A percentile compares a stretch with the other conserved stretches of the same genome.
Conservation (phyloP, 2,113 vertebrate genomes). For the rat (Rattus norvegicus) region GRCr8 NC_086020.1:240565001-240565500, state of each 20-base stretch:
- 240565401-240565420: constrained; percentile 17
- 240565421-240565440: constrained; percentile 34
- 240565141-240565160: constrained; percentile 54
- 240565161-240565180: constrained; percentile 59
- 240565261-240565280: constrained; percentile 53
- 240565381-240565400: constrained; percentile 29
- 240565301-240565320: not conserved
- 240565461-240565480: not conserved
- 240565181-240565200: constrained; percentile 51
- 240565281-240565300: constrained; percentile 12
- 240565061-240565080: constrained; percentile 55
- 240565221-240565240: constrained; percentile 18
- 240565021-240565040: constrained; percentile 65
- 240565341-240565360: not conserved
- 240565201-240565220: constrained; percentile 62
- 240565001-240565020: constrained; percentile 58
- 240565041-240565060: constrained; percentile 60
- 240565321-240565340: not conserved
- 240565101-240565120: constrained; percentile 59
- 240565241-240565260: constrained; percentile 66
- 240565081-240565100: constrained; percentile 46
- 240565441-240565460: constrained; percentile 44
- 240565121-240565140: constrained; percentile 65
- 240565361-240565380: constrained; percentile 25
- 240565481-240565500: constrained; percentile 43